Conservation (phyloP, 2,888 invertebrate genomes). For the Callimorpha dominula region DNA sequence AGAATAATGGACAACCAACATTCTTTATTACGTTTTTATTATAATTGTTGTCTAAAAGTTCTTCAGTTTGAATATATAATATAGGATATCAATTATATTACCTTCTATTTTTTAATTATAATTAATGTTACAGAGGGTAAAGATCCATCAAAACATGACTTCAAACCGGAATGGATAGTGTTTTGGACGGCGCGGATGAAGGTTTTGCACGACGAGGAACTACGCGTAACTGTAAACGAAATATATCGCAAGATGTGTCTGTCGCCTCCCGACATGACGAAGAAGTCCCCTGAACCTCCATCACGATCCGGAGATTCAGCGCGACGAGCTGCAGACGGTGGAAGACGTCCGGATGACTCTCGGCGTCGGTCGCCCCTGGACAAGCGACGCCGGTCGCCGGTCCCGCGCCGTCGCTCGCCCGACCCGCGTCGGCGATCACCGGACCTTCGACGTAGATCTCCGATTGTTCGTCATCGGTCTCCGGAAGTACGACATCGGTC, state of each 20-base stretch:
- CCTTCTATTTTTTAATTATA: not conserved
- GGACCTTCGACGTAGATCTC: constrained; percentile 10
- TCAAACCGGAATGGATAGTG: constrained; percentile 95
- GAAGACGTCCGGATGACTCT: not conserved
- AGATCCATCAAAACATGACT: constrained; percentile 93
- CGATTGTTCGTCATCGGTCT: constrained; percentile 7
- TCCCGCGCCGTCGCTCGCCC: constrained; percentile 27
- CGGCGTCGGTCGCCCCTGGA: constrained; percentile 18
- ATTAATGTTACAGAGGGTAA: constrained; percentile 84
- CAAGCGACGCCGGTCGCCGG: constrained; percentile 28
- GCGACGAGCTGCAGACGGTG: constrained; percentile 20
- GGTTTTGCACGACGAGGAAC: constrained; percentile 90
- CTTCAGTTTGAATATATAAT: no score
- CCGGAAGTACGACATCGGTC: constrained; percentile 21
- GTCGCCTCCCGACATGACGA: constrained; percentile 67
- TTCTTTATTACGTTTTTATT: no score
- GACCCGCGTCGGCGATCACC: constrained; percentile 20
- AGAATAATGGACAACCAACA: no score
- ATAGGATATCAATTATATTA: no score
- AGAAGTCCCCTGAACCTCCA: constrained; percentile 22
- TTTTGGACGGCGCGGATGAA: constrained; percentile 95
- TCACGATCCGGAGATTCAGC: constrained; percentile 12
- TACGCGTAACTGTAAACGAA: constrained; percentile 89
- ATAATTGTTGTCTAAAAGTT: no score
- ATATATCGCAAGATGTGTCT: constrained; percentile 88